Base-by-base conservation (phyloP, 92 coral and sea anemone genomes). In the Meandrina meandrites region DNA sequence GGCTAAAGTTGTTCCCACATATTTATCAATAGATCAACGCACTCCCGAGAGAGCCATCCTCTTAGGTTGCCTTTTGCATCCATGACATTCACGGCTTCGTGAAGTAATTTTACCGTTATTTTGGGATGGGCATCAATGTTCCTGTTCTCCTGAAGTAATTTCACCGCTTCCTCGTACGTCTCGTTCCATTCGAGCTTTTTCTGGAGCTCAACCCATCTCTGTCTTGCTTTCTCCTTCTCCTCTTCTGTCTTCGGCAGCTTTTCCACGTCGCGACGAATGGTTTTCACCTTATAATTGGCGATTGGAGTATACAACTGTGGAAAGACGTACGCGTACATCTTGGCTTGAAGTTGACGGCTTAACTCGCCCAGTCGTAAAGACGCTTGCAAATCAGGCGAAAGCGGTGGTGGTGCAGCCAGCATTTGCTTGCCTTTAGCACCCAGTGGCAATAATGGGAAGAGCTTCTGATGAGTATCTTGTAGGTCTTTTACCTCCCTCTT, bases 71-170 rank as follows among this genome's bases (percentile, higher is more conserved):
- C 89, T 75, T 16, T 76, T 21, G 27, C 56, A 10, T 86, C 93
- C 42, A 90, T 72, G 10, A 51, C 75, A 11, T 86, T 85, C 15
- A 68, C 80, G 27, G 88, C 81, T 31, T 78, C 86, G 36, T 42
- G 77, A 30, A 90, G 74, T 27, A 71, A 13, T 5, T 86, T 85
- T 1, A 35, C 36, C 51, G 84, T 62, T 21, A 90, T 79, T 24
- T 24, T 72, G 1, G 90, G 93, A 77, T 90, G 93, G 3, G 93
- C 90, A 9, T 90, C 90, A 51, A 62, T 72, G 35, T 90, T 90
- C 8, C 90, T 60, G 83, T 80, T 77, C 42, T 86, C 90, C 64
- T 90, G 93, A 6, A 90, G 93, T 48, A 84, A 78, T 82, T 81
- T 90, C 79, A 90, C 54, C 0, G 81, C 72, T 34, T 90, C 93